Evolutionary conservation across 2,888 invertebrate genomes (phyloP), one percentile per base, ranked within the genome.

Genomic region (Pollenia labialis): DNA sequence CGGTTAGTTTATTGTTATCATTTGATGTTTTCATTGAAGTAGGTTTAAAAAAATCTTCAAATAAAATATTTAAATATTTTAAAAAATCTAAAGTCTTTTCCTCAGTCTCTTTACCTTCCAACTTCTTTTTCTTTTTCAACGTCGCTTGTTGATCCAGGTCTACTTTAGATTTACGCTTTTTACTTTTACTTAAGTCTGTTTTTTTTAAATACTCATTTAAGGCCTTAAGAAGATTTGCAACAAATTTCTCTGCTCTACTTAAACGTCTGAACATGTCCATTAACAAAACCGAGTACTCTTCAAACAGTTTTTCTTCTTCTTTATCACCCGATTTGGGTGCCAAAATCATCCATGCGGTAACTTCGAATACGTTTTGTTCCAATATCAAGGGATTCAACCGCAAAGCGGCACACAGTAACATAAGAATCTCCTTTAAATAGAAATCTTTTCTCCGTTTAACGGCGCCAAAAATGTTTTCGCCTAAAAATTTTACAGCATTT

Each of bases 191-290:
- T 14, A 92, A 42, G 4, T 89, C 56, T 18, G 66, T 86, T 3
- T 87, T 84, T 18, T 86, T 81, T 3, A 93, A 82, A 85, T 91
- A 89, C 10, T 91, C 90, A 6, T 89, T 90, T 12, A 93, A 64
- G 0, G 90, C 81, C 75, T 92, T 92, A 0, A 93, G 83, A 16
- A 93, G 89, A 62, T 91, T 90, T 76, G 89, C 88, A 1, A 93
- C 89, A 32, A 93, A 91, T 48, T 93, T 92, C 52, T 93, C 93
- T 0, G 91, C 89, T 2, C 91, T 90, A 74, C 92, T 92, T 3
- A 93, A 86, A 4, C 92, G 92, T 0, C 91, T 90, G 66, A 91
- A 93, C 92, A 93, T 92, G 62, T 93, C 91, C 88, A 93, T 88
- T 52, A 93, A 58, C 0, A 91, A 88, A 0, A 91, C 89, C 2